Evolutionary conservation across 2,113 vertebrate species (phyloP).

Genomic region (Tonatia bakeri): DNA sequence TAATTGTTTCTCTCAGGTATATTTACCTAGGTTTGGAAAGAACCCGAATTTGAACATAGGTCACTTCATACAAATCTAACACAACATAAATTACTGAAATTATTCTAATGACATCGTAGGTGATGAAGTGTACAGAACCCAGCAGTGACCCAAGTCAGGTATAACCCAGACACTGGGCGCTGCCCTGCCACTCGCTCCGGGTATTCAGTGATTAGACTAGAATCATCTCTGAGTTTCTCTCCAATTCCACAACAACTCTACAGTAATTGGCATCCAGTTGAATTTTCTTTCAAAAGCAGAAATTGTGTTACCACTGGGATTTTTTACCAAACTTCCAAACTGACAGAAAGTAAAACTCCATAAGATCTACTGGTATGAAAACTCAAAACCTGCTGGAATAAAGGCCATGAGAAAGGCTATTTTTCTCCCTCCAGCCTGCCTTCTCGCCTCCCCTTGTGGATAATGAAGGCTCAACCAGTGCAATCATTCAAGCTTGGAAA

Average conservation of each 20-base stretch:
- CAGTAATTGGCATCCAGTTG: not conserved
- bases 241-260: not conserved
- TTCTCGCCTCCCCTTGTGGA: not conserved
- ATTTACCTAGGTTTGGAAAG: not conserved
- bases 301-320: not conserved
- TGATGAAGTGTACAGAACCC: not conserved
- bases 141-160: not conserved
- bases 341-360: not conserved
- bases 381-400: not conserved
- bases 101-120: not conserved
- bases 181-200: not conserved
- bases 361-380: not conserved
- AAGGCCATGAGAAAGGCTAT: not conserved
- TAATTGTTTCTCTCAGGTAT: not conserved
- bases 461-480: not conserved
- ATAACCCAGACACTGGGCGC: not conserved
- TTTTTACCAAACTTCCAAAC: constrained; percentile 11
- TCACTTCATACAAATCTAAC: not conserved
- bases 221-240: not conserved
- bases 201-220: not conserved
- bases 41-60: not conserved
- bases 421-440: not conserved
- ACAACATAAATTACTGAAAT: not conserved
- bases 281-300: constrained; percentile 17
- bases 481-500: not conserved